phyloP scores from a whole-genome alignment of 64 coral and sea anemone species.

The Montipora sp. region DNA sequence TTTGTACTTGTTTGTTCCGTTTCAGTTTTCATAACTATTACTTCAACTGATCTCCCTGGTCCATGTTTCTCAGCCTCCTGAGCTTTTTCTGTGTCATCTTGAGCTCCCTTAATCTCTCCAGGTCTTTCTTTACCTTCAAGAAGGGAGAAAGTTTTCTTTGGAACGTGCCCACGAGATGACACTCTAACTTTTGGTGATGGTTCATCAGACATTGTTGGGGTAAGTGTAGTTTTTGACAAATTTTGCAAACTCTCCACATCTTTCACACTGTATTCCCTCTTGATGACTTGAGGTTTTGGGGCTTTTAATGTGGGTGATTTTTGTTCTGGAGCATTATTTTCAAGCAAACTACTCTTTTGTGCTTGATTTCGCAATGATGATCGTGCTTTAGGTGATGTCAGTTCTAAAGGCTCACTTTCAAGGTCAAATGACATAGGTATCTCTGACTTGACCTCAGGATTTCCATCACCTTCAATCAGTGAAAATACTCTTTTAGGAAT shows the following conservation, averaged over 20 bases:
- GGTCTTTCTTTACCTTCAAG: constrained; percentile 12
- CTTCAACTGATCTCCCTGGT: not conserved
- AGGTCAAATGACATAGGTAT: not conserved
- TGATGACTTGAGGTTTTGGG: constrained; percentile 9
- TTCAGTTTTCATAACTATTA: not conserved
- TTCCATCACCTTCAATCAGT: constrained; percentile 36
- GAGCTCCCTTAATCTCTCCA: not conserved
- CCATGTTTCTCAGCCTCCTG: not conserved
- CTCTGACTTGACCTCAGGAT: not conserved
- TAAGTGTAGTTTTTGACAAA: not conserved
- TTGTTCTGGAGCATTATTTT: not conserved
- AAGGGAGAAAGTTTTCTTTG: constrained; percentile 67
- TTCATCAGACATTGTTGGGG: not conserved
- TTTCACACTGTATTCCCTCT: not conserved
- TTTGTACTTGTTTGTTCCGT: not conserved
- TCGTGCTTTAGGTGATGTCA: not conserved
- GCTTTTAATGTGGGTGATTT: not conserved
- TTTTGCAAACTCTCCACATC: not conserved
- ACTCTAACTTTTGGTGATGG: constrained; percentile 56
- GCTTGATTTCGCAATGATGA: not conserved
- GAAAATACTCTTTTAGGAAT: constrained; percentile 64
- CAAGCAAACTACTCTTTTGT: constrained; percentile 12
- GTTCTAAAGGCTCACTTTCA: not conserved
- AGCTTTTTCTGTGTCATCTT: not conserved
- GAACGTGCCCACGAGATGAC: constrained; percentile 50